Base-by-base conservation (phyloP, 2,797 vertebrate species). In the Sardinella longiceps region DNA sequence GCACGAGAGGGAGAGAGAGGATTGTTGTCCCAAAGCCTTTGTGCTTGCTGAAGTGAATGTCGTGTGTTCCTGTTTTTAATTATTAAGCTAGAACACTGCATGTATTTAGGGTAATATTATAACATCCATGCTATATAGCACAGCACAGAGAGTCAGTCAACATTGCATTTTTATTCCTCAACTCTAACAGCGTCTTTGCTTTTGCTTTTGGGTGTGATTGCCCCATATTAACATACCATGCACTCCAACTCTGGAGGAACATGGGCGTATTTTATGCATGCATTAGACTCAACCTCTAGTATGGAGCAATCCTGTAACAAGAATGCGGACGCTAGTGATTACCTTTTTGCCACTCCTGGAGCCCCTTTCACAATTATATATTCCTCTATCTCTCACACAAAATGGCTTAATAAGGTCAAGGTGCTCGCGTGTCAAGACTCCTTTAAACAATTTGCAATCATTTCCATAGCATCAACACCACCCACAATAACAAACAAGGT, bases 361-460 rank as follows among this genome's bases (percentile, higher is more conserved):
- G 86, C 92, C 90, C 82, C 87, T 92, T 84, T 84, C 46, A 91
- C 90, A 92, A 91, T 92, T 89, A 93, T 88, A 87, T 88, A 90
- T 92, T 93, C 89, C 84, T 90, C 89, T 89, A 88, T 88, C 88
- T 90, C 90, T 93, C 92, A 92, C 90, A 33, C 84, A 82, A 91
- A 92, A 90, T 88, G 89, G 80, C 90, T 88, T 91, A 85, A 85
- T 80, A 91, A 92, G 94, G 94, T 94, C 94, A 94, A 93, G 88
- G 93, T 92, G 93, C 85, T 91, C 90, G 91, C 87, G 66, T 93
- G 92, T 94, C 94, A 94, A 91, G 92, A 93, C 89, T 92, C 93
- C 92, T 94, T 94, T 94, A 92, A 93, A 93, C 93, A 94, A 96
- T 95, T 95, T 95, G 94, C 94, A 95, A 94, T 94, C 85, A 96